phyloP scores from a whole-genome alignment of 2,888 invertebrate species.

The Hermaeophaga mercurialis region DNA sequence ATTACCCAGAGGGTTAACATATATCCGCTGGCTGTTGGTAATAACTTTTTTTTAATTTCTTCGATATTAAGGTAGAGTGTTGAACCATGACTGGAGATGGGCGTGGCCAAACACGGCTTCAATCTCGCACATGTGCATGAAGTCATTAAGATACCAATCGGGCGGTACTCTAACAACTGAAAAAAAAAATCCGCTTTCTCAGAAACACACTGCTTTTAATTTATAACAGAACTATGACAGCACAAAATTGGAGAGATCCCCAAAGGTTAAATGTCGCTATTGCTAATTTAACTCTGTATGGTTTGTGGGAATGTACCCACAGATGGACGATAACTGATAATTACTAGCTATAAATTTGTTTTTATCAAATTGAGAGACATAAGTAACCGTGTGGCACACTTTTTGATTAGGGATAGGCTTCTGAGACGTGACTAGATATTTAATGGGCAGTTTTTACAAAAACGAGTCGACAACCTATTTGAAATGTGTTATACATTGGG shows the following conservation, averaged over 20 bases:
- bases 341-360: no score
- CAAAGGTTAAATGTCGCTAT: conserved; percentile 14
- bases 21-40: no score
- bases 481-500: no score
- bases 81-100: conserved; percentile 9
- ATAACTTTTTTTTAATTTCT: no score
- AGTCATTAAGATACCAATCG: conserved; percentile 24
- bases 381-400: no score
- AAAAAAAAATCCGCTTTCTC: conserved; percentile 6
- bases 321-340: conserved; percentile 2
- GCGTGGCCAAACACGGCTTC: conserved; percentile 20
- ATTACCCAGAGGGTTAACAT: no score
- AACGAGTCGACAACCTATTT: no score
- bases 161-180: conserved; percentile 16
- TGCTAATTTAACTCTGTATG: conserved; percentile 5
- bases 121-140: conserved; percentile 27
- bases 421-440: no score
- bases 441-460: no score
- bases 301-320: conserved; percentile 22
- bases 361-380: no score
- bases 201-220: conserved; percentile 16
- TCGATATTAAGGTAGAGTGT: conserved; percentile 15
- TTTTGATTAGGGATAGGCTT: no score
- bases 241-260: conserved; percentile 18
- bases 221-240: conserved; percentile 23